A percentile compares a stretch with the other conserved stretches of the same genome.
phyloP scores from a whole-genome alignment of 2,797 vertebrate genomes.

The Acanthornis magna region DNA sequence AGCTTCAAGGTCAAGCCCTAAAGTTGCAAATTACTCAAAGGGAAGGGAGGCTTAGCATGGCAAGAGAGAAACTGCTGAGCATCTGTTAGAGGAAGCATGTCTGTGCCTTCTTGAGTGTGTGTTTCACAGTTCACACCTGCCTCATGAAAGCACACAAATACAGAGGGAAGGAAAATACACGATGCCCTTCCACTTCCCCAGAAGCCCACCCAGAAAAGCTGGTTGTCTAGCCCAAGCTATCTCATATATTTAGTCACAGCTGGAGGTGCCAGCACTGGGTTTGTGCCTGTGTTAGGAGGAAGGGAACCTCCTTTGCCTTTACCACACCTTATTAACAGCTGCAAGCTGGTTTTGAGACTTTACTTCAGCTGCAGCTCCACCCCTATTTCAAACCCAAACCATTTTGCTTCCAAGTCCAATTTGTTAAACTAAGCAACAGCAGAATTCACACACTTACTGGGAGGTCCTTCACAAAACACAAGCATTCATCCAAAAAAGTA shows the following conservation, averaged over 20 bases:
- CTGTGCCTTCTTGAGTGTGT: neutral
- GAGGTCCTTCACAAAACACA: slow-evolving; percentile 1
- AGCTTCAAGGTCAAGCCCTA: neutral
- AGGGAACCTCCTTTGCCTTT: neutral
- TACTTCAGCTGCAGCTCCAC: neutral
- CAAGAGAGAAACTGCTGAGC: neutral
- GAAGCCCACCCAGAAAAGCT: neutral
- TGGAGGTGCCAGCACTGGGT: neutral
- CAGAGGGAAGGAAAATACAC: neutral
- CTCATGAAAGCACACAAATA: neutral
- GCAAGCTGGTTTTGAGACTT: neutral
- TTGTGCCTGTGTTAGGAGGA: neutral
- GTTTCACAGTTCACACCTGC: neutral
- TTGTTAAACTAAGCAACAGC: neutral
- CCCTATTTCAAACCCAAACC: neutral
- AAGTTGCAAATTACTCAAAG: neutral
- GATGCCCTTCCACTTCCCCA: neutral
- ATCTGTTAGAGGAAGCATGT: accelerated
- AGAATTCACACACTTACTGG: neutral
- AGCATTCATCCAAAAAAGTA: neutral
- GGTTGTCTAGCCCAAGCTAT: neutral
- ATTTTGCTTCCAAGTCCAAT: neutral
- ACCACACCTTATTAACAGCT: neutral
- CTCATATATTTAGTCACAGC: neutral
- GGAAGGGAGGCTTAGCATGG: neutral